Evolutionary conservation across 30 jellyfish, hydroid and myxozoan species (phyloP).

Genomic region (Morbakka virulenta): DNA sequence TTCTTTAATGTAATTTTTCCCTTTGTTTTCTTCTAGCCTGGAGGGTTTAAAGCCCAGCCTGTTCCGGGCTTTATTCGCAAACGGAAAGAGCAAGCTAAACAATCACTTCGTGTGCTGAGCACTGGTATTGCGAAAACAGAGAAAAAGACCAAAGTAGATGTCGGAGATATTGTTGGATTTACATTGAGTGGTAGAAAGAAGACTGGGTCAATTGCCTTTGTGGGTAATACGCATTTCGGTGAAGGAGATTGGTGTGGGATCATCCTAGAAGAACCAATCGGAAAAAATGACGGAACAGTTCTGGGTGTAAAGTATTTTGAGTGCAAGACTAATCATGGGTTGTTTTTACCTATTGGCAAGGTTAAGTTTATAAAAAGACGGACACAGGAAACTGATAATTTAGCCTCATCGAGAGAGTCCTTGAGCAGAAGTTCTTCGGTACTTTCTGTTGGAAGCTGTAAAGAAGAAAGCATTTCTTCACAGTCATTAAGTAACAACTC

Average conservation of each 20-base stretch:
- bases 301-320: conserved; percentile 78
- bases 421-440: neutral
- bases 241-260: conserved; percentile 89
- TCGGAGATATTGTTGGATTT: conserved; percentile 68
- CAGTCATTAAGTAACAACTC: neutral
- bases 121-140: neutral
- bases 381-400: neutral
- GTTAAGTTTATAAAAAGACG: conserved; percentile 6
- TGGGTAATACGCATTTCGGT: conserved; percentile 84
- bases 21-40: too few species aligned
- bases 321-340: conserved; percentile 75
- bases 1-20: too few species aligned
- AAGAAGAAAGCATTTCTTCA: conserved; percentile 31
- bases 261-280: conserved; percentile 59
- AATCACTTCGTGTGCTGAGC: neutral
- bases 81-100: neutral
- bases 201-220: conserved; percentile 48
- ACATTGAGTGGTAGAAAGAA: conserved; percentile 45
- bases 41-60: neutral
- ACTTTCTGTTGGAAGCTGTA: conserved; percentile 2
- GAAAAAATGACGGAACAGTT: conserved; percentile 89
- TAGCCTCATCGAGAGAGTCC: neutral
- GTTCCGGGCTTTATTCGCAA: neutral
- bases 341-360: conserved; percentile 73
- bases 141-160: neutral